Evolutionary conservation across 2,888 invertebrate species (phyloP).

Genomic region (Digitonthophagus gazella): DNA sequence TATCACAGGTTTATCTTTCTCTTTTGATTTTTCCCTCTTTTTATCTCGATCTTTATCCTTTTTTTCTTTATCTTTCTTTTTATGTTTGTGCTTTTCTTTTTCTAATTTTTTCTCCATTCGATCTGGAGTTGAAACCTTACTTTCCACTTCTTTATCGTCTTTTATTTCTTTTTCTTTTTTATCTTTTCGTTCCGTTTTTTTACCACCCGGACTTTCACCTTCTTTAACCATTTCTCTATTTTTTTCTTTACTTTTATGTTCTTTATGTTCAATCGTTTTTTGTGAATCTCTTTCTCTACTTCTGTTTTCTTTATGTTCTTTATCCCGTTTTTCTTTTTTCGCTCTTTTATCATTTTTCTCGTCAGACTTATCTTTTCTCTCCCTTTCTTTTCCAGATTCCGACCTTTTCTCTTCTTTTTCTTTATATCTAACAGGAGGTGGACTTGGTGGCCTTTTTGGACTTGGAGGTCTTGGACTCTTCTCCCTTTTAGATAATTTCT

Average conservation of each 20-base stretch:
- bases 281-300: constrained; percentile 42
- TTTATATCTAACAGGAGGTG: constrained; percentile 37
- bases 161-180: constrained; percentile 54
- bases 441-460: constrained; percentile 41
- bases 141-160: constrained; percentile 47
- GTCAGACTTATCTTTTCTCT: constrained; percentile 31
- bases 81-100: constrained; percentile 55
- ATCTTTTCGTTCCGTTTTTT: constrained; percentile 52
- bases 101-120: constrained; percentile 38
- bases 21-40: constrained; percentile 15
- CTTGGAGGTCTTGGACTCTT: constrained; percentile 48
- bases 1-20: constrained; percentile 37
- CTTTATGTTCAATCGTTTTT: constrained; percentile 53
- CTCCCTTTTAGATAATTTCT: constrained; percentile 53
- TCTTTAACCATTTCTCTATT: constrained; percentile 42
- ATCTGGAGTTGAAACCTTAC: constrained; percentile 26
- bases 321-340: constrained; percentile 62
- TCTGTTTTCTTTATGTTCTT: constrained; percentile 55
- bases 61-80: constrained; percentile 54
- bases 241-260: constrained; percentile 42
- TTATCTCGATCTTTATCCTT: constrained; percentile 58
- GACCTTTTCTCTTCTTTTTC: constrained; percentile 41
- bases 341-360: constrained; percentile 39
- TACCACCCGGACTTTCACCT: constrained; percentile 51
- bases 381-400: constrained; percentile 43